Base-by-base conservation (phyloP, 2,888 invertebrate genomes). In the Shargacucullia verbasci region DNA sequence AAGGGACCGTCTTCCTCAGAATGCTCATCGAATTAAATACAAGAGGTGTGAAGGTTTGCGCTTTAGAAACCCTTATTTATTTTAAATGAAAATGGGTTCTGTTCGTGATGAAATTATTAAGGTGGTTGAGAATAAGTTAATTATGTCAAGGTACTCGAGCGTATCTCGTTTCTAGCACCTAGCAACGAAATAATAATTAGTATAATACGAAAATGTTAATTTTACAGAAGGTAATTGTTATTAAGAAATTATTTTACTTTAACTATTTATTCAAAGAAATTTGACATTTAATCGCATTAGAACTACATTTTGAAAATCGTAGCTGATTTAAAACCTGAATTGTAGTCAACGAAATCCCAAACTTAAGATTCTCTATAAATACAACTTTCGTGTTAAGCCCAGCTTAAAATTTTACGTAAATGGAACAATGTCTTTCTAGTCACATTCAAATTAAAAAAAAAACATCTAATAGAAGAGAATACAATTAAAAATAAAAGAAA, bases 31-130 rank as follows among this genome's bases (percentile, higher is more conserved):
- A 76, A 77, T 73, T 70, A 76, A 68, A 58, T 63, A 52, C 50
- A 45, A 57, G 60, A 72, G 56, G 66, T 70, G 70, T 70, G 55
- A 73, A 73, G 49, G 38, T 37, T 53, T 48, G 54, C 44, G 46
- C 53, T 60, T 65, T 57, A 48, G 55, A 70, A 50, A 44, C 44
- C 31, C 45, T 60, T 75, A 68, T 65, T 70, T 73, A 78, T 63
- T 78, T 79, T 70, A 66, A 73, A 75, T 76, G 62, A 69, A 78
- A 73, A 59, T 57, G 68, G 61, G 57, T 62, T 52, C 54, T 53
- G 64, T 75, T 67, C 71, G 66, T 63, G 69, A 73, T 68, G 53
- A 62, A 70, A 64, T 67, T 66, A 66, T 73, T 57, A 70, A 65
- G 43, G 59, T 66, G 55, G 56, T 53, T 40, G 44, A 20, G 56